phyloP scores from a whole-genome alignment of 2,888 invertebrate genomes.

The Osedax frankpressi region DNA sequence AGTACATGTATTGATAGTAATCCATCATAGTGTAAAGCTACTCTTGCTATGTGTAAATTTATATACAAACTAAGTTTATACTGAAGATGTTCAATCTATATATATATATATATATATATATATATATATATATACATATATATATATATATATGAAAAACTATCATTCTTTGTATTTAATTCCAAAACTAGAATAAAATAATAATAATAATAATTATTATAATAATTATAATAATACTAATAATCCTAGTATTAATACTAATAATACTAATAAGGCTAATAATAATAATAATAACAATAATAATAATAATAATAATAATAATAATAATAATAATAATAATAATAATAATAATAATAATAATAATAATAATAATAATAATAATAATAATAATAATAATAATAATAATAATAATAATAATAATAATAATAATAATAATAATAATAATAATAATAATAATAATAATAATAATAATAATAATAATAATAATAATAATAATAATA shows the following conservation, averaged over 20 bases:
- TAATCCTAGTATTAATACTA: slow-evolving; percentile 11
- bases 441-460: not conserved
- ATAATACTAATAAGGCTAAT: slow-evolving; percentile 1
- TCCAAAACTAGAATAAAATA: too few species aligned
- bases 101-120: not conserved
- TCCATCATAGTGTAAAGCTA: too few species aligned
- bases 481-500: slow-evolving; percentile 7
- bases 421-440: not conserved
- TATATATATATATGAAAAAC: not conserved
- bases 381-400: too few species aligned
- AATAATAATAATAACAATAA: slow-evolving; percentile 2
- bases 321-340: slow-evolving; percentile 1
- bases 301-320: slow-evolving; percentile 1
- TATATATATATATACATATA: not conserved
- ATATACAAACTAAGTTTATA: too few species aligned
- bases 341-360: slow-evolving; percentile 6
- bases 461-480: not conserved
- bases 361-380: not conserved
- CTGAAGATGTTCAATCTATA: too few species aligned
- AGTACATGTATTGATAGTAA: too few species aligned
- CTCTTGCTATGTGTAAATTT: too few species aligned
- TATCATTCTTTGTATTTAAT: too few species aligned
- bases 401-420: too few species aligned
- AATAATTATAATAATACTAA: not conserved
- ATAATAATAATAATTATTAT: slow-evolving; percentile 2